These are phyloP conservation scores for Ormia ochracea DNA, from an alignment of 2,888 invertebrate genomes.

Conservation along the genomic window DNA sequence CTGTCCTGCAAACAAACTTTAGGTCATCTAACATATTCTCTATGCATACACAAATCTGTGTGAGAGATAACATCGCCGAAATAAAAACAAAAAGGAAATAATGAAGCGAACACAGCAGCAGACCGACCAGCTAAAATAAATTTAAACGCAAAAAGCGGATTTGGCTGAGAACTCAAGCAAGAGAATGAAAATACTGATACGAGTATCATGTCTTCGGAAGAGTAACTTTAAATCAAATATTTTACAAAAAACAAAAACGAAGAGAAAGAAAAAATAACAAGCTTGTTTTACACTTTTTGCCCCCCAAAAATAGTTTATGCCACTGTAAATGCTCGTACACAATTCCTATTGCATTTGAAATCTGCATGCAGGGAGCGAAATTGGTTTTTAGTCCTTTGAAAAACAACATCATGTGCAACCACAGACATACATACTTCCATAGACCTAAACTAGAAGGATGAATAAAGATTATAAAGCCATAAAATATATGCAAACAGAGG, in stretches of 20 bases:
- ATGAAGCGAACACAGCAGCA: constrained; percentile 2
- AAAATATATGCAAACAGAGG: constrained; percentile 10
- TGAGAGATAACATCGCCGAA: constrained; percentile 43
- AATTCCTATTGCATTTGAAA: constrained; percentile 14
- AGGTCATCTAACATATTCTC: constrained; percentile 43
- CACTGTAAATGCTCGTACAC: neutral
- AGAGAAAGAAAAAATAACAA: neutral
- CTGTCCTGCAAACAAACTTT: constrained; percentile 18
- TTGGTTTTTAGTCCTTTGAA: constrained; percentile 16
- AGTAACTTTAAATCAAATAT: constrained; percentile 38
- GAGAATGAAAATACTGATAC: neutral
- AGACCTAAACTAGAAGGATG: constrained; percentile 42
- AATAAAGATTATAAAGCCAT: constrained; percentile 42
- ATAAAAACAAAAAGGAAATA: neutral
- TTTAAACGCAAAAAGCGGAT: constrained; percentile 28
- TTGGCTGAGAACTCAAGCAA: neutral
- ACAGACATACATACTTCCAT: constrained; percentile 39
- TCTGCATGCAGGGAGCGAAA: neutral
- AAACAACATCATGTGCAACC: constrained; percentile 33
- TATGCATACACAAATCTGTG: constrained; percentile 32
- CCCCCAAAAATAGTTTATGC: neutral
- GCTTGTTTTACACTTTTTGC: neutral
- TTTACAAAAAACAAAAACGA: neutral
- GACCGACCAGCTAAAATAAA: constrained; percentile 17
- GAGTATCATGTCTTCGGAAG: neutral